Evolutionary conservation across 2,113 vertebrate genomes (phyloP).

Genomic region (Xiphophorus hellerii): DNA sequence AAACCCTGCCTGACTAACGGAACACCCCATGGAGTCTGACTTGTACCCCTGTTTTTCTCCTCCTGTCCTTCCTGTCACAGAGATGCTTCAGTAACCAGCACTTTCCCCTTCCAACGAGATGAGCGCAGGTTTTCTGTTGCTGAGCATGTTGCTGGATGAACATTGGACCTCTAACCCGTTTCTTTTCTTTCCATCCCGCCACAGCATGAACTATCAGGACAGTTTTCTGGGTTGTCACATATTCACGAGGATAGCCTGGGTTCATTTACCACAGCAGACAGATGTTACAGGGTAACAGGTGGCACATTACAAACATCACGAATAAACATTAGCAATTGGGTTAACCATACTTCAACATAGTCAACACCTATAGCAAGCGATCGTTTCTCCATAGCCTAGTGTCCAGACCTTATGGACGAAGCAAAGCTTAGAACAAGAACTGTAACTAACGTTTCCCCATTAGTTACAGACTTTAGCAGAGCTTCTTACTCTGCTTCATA

Average conservation of each 20-base stretch:
- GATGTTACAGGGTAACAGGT: neutral
- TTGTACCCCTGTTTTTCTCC: conserved; percentile 10
- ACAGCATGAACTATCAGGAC: conserved; percentile 4
- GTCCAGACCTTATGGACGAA: too few species aligned
- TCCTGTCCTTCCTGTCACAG: conserved; percentile 22
- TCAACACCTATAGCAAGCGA: too few species aligned
- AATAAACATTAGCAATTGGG: too few species aligned
- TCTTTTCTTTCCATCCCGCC: neutral
- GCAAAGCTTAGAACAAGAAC: too few species aligned
- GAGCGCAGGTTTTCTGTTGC: conserved; percentile 2
- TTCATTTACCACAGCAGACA: neutral
- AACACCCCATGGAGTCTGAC: conserved; percentile 8
- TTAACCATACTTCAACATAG: too few species aligned
- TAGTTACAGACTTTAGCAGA: too few species aligned
- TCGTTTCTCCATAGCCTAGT: too few species aligned
- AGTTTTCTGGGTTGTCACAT: neutral
- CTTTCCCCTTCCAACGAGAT: conserved; percentile 13
- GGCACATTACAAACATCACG: too few species aligned
- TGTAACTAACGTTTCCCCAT: too few species aligned
- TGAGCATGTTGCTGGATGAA: conserved; percentile 24
- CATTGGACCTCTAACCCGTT: conserved; percentile 8
- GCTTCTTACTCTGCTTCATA: too few species aligned
- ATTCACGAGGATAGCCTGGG: neutral
- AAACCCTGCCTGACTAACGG: neutral
- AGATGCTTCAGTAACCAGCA: conserved; percentile 6